Evolutionary conservation across 1,140 invertebrate genomes (phyloP).

Genomic region (Augochlora pura): DNA sequence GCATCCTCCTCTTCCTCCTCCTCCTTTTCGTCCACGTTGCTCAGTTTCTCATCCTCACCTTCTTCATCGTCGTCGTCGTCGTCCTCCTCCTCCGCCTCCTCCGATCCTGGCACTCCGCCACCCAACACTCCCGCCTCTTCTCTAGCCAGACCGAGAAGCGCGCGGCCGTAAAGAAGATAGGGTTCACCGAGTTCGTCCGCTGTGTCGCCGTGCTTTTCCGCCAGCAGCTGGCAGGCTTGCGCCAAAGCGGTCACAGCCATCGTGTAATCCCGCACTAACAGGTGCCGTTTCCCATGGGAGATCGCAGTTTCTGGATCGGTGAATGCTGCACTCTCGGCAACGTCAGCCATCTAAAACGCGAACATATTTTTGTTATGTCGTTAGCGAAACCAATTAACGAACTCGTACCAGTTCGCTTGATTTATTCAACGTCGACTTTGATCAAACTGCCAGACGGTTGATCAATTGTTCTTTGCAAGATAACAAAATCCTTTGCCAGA

Average conservation of each 20-base stretch:
- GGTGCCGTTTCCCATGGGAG: conserved; percentile 87
- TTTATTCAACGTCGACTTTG: no score
- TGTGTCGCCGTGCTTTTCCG: conserved; percentile 87
- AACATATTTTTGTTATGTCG: neutral
- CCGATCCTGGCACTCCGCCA: conserved; percentile 84
- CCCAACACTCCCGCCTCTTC: conserved; percentile 91
- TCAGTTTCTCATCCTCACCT: conserved; percentile 70
- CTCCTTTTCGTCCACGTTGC: conserved; percentile 73
- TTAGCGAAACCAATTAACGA: no score
- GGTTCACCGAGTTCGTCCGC: conserved; percentile 90
- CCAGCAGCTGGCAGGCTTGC: conserved; percentile 87
- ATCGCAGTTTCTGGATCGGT: conserved; percentile 82
- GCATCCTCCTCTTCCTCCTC: conserved; percentile 68
- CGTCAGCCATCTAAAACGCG: conserved; percentile 82
- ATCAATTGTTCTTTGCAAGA: no score
- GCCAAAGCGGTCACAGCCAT: conserved; percentile 88
- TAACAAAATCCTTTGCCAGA: no score
- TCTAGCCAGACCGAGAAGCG: conserved; percentile 89
- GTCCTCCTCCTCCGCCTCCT: conserved; percentile 79
- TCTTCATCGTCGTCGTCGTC: conserved; percentile 81
- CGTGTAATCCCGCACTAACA: conserved; percentile 89
- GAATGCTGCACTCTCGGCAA: conserved; percentile 76
- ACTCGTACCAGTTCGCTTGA: no score
- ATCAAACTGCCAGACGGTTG: no score
- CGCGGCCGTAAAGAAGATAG: conserved; percentile 90